These are phyloP conservation scores for Microctenopoma steveboyesi DNA, from an alignment of 2,797 vertebrate genomes.

Conservation along the genomic window DNA sequence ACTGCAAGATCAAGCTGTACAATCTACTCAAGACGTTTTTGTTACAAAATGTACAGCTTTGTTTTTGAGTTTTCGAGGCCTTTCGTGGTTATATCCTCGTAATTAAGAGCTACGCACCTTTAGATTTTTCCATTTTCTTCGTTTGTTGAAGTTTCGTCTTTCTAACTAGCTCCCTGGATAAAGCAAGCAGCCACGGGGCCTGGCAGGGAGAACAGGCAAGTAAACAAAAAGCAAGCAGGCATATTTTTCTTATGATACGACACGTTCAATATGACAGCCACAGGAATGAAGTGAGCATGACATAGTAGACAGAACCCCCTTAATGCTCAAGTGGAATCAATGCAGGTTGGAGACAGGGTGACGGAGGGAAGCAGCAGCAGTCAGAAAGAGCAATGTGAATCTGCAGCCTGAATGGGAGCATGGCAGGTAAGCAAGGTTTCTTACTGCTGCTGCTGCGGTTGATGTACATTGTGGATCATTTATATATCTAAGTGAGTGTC, in stretches of 20 bases:
- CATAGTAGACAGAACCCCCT: slow-evolving; percentile 3
- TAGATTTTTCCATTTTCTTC: not conserved
- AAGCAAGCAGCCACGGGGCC: not conserved
- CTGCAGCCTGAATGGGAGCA: slow-evolving; percentile 4
- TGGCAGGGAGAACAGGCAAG: slow-evolving; percentile 18
- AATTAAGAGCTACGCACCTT: too few relatives aligned
- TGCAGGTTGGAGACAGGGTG: slow-evolving; percentile 23
- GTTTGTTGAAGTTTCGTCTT: not conserved
- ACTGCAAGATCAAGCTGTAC: too few relatives aligned
- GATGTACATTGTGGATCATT: slow-evolving; percentile 9
- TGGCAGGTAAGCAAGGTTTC: slow-evolving; percentile 14
- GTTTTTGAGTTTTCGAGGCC: too few relatives aligned
- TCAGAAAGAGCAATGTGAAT: slow-evolving; percentile 7
- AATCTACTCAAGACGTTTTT: too few relatives aligned
- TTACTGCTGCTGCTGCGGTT: not conserved
- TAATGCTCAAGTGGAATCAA: slow-evolving; percentile 26
- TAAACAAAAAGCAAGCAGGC: slow-evolving; percentile 13
- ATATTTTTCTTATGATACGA: slow-evolving; percentile 22
- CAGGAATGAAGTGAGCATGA: slow-evolving; percentile 13
- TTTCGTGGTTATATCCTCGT: too few relatives aligned
- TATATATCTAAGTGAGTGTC: slow-evolving; percentile 10
- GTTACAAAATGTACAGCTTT: too few relatives aligned
- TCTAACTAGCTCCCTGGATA: not conserved
- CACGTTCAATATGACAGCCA: slow-evolving; percentile 19
- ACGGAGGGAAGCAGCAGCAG: slow-evolving; percentile 10